Evolutionary conservation across 2,113 vertebrate species (phyloP), one percentile per base, ranked within the genome.

Genomic region (Tricholaema leucomelas): DNA sequence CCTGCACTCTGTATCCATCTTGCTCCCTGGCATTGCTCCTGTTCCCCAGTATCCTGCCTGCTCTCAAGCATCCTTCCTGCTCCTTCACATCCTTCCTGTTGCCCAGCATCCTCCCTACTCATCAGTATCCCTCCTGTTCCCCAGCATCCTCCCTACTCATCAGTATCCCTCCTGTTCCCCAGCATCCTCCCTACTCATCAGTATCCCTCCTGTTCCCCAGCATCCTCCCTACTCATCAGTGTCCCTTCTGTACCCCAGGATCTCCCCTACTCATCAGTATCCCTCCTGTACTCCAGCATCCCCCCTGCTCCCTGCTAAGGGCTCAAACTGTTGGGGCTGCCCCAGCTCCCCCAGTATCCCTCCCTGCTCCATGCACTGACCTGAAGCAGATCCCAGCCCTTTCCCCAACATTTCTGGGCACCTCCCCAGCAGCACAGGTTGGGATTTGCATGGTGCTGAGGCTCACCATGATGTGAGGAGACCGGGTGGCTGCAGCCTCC

Each of bases 321-420:
- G 16, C 59, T 78, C 1, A 0, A 19, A 19, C 55, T 46, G n/a
- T 28, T 1, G 2, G n/a, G n/a, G 28, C n/a, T 44, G 6, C 17
- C 4, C 7, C 2, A 0, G 10, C 36, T 40, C 7, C 31, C 31
- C 30, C 6, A 2, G 4, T 24, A 24, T 8, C 24, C 6, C 42
- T 25, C 31, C 30, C 20, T 33, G 24, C 19, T 33, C 71, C 16
- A 4, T 6, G 3, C 14, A 4, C 15, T 24, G 7, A 11, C 33
- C 12, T 11, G 1, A 19, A 52, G 9, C 0, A 10, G 17, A 5
- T 33, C 46, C 52, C 91, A 67, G 9, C 27, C 33, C 54, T 21
- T 30, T 77, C 21, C 25, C 82, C 65, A 46, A 5, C 7, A 12
- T 30, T 87, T 10, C 44, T 5, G 20, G 21, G 15, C 31, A 38